phyloP scores from a whole-genome alignment of 1,140 invertebrate genomes.

The Pseudobourletiella spinata region DNA sequence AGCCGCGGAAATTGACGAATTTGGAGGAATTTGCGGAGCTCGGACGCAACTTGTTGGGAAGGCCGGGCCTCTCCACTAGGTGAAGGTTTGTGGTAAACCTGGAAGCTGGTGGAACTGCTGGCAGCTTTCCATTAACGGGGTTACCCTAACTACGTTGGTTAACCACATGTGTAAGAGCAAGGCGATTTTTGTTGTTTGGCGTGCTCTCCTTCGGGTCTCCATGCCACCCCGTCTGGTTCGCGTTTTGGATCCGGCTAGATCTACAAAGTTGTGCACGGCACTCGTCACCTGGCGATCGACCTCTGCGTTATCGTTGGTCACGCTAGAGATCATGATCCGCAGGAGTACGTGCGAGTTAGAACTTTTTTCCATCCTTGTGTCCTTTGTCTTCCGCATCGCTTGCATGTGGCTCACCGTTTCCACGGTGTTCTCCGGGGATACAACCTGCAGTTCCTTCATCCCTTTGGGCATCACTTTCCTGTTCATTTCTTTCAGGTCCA shows the following conservation, averaged over 20 bases:
- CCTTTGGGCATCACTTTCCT: conserved; percentile 18
- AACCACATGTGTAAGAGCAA: conserved; percentile 63
- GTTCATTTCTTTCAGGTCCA: conserved; percentile 20
- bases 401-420: conserved; percentile 55
- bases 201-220: conserved; percentile 68
- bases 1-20: conserved; percentile 67
- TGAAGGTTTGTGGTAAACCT: not conserved
- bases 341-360: conserved; percentile 72
- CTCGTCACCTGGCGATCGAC: conserved; percentile 52
- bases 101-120: not conserved
- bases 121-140: not conserved
- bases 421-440: conserved; percentile 38
- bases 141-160: conserved; percentile 58
- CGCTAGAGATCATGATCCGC: conserved; percentile 43
- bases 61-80: too few species aligned
- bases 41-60: not conserved
- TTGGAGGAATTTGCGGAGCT: not conserved
- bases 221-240: conserved; percentile 56
- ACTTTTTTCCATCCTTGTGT: conserved; percentile 70
- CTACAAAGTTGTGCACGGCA: conserved; percentile 71
- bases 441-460: conserved; percentile 18
- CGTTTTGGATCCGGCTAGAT: conserved; percentile 73
- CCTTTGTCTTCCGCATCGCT: conserved; percentile 56
- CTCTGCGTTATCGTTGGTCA: conserved; percentile 7
- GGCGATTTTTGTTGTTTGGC: conserved; percentile 71